A percentile compares a stretch with the other conserved stretches of the same genome.
Conservation (phyloP, 2,113 vertebrate genomes). For the Neomonachus schauinslandi region DNA sequence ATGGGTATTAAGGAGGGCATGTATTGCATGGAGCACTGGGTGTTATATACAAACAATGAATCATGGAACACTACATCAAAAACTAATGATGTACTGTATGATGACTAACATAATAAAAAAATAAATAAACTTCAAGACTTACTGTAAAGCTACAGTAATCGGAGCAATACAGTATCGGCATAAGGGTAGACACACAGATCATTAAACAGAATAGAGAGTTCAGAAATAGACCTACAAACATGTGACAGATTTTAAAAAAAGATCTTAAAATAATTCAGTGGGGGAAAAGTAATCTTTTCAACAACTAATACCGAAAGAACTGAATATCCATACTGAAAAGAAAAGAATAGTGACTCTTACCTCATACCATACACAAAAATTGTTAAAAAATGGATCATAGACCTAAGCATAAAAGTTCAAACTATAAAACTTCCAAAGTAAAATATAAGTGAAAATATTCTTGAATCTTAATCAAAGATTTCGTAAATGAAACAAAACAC, state of each 20-base stretch:
- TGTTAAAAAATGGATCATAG: neutral
- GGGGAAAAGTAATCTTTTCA: neutral
- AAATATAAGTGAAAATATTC: neutral
- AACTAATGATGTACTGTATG: too few relatives aligned
- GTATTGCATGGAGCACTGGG: too few relatives aligned
- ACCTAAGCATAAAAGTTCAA: neutral
- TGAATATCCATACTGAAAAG: neutral
- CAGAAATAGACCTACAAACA: neutral
- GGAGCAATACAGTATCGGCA: neutral
- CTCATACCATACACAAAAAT: neutral
- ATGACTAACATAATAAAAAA: too few relatives aligned
- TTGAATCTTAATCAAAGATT: neutral
- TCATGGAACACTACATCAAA: too few relatives aligned
- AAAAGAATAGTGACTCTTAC: neutral
- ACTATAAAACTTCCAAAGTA: slow-evolving; percentile 3
- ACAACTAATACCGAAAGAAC: neutral
- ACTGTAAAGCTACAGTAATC: neutral
- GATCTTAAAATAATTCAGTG: neutral
- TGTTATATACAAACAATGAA: too few relatives aligned
- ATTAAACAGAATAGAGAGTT: neutral
- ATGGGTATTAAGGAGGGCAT: too few relatives aligned
- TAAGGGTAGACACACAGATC: neutral
- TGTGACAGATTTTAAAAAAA: neutral
- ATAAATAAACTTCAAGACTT: neutral
- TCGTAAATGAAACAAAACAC: slow-evolving; percentile 8